Percentiles rank a stretch among this genome's conserved stretches.
phyloP scores from a whole-genome alignment of 2,113 vertebrate genomes.

The Stomatorhinus ivindoensis region DNA sequence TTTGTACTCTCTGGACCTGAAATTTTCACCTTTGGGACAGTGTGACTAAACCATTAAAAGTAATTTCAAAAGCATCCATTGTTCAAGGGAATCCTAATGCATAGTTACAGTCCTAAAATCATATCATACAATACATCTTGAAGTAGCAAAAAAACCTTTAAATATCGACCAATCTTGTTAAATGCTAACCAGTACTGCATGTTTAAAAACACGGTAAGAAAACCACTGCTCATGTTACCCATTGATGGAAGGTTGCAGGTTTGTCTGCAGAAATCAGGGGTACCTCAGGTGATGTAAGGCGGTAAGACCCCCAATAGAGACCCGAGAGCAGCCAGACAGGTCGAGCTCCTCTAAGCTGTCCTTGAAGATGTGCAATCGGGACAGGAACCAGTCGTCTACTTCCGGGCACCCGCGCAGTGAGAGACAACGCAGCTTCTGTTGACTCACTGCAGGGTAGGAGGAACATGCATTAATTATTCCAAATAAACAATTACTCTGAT shows the following conservation, averaged over 20 bases:
- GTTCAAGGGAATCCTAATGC: not conserved
- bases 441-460: conserved; percentile 35
- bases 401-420: conserved; percentile 62
- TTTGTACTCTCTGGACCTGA: too few species aligned
- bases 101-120: not conserved
- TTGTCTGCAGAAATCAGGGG: not conserved
- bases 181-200: not conserved
- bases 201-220: not conserved
- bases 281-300: conserved; percentile 73
- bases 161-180: not conserved
- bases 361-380: conserved; percentile 58
- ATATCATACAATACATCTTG: not conserved
- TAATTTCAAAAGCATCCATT: not conserved
- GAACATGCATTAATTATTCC: not conserved
- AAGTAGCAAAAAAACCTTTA: not conserved
- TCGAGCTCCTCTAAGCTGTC: conserved; percentile 64
- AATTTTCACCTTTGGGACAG: not conserved
- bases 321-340: conserved; percentile 64
- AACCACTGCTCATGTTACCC: not conserved
- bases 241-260: not conserved
- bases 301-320: conserved; percentile 68
- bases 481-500: not conserved
- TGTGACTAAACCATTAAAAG: not conserved
- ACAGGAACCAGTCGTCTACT: conserved; percentile 76
- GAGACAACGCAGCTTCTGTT: conserved; percentile 55